Evolutionary conservation across 1,140 invertebrate genomes (phyloP), one percentile per base, ranked within the genome.

Genomic region (Parapsyche elsis): DNA sequence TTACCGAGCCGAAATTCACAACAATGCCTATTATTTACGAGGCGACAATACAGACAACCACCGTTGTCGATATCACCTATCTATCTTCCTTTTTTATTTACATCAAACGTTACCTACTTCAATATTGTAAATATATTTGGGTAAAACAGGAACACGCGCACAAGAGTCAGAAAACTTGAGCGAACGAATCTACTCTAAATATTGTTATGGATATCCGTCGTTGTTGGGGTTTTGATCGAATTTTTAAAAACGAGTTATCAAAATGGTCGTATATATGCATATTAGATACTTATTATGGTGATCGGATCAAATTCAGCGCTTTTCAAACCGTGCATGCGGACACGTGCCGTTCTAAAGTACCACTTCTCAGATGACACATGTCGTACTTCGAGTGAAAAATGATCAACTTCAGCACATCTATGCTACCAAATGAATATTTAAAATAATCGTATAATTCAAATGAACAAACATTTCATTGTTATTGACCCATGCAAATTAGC

Each of bases 21-120:
- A 53, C 49, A 53, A 53, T 53, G 49, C 49, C 49, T 53, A 53
- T 53, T 53, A 53, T 53, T 53, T 53, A 53, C 49, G 10, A 53
- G 49, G 16, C 49, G 49, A 53, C 49, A 53, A 53, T 53, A 53
- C 49, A 16, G 10, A 53, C 49, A 7, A 53, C 49, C 10, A 4
- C 10, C 16, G 16, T 12, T 53, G 49, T 53, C 49, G 16, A 53
- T 38, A 53, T 14, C 2, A 5, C 16, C 45, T 46, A 10, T 10
- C 10, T 16, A 2, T 53, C 16, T 53, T 53, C 16, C 49, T 53
- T 14, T 53, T 16, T 14, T 53, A 14, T 53, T 53, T 14, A 53
- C 49, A 16, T 4, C 30, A 38, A 38, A 38, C 30, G 7, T 7
- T 38, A 38, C 30, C 30, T 7, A 38, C 30, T 38, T 53, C 49